Evolutionary conservation across 2,113 vertebrate genomes (phyloP).

Genomic region (Chaetops frenatus): DNA sequence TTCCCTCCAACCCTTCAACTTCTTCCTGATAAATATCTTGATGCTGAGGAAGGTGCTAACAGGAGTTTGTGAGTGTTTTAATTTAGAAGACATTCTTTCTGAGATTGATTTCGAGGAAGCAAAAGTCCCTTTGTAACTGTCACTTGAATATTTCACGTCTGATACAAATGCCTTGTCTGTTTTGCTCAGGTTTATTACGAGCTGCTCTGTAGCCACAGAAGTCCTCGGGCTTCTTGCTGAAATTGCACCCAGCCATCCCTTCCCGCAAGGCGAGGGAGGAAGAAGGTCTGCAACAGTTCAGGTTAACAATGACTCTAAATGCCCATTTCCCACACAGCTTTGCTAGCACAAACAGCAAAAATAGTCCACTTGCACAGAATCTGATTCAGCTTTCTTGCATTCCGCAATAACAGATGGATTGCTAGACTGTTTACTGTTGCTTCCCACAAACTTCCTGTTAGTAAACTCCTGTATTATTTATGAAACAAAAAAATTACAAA

Average conservation of each 20-base stretch:
- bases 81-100: background rate
- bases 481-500: conserved; percentile 78
- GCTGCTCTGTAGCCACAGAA: background rate
- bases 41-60: background rate
- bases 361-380: conserved; percentile 49
- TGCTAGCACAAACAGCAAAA: conserved; percentile 49
- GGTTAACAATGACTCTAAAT: conserved; percentile 46
- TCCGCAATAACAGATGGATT: conserved; percentile 76
- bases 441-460: conserved; percentile 78
- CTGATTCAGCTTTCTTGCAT: conserved; percentile 74
- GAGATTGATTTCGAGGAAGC: background rate
- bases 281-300: conserved; percentile 6
- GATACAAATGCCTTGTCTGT: background rate
- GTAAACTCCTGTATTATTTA: conserved; percentile 82
- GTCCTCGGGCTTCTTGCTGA: background rate
- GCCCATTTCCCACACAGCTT: conserved; percentile 60
- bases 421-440: conserved; percentile 76
- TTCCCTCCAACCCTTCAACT: background rate
- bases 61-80: background rate
- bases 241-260: background rate
- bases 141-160: background rate
- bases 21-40: background rate
- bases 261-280: background rate
- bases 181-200: background rate
- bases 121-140: background rate